Base-by-base conservation (phyloP, 2,888 invertebrate genomes). In the Cheilosia variabilis region DNA sequence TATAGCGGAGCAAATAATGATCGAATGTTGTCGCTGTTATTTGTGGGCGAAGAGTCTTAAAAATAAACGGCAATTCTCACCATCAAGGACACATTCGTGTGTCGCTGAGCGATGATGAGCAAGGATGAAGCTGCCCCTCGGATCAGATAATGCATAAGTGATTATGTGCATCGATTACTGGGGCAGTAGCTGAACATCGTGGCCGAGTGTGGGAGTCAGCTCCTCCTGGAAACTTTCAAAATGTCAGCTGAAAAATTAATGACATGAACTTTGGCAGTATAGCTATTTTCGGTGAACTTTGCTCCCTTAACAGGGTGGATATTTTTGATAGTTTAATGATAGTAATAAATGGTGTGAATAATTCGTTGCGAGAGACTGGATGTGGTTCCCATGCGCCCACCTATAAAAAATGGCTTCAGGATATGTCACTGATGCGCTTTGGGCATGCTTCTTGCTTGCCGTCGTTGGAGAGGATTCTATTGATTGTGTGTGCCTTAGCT, bases 191-290 rank as follows among this genome's bases (percentile, higher is more conserved):
- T 22, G 47, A 47, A 55, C 22, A 24, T 52, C 19, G 4, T 5
- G 22, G 6, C 52, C 6, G 22, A 22, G 9, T 10, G 13, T 15
- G 15, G 15, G 4, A 13, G 13, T 15, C 6, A 9, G 9, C 9
- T 65, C 41, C 57, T 43, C 31, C 10, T 41, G 10, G 53, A 15
- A 41, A 57, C 43, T 78, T 63, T 47, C 19, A 63, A 55, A 45
- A 77, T 62, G 77, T 62, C 69, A 62, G 37, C 55, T 77, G 69
- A 55, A 69, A 69, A 62, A 77, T 77, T 69, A 69, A 77, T 77
- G 69, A 43, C 37, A 1, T 73, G 63, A 45, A 73, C 37, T 63
- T 73, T 63, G 43, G 10, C 62, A 41, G 53, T 9, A 55, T 19
- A 34, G 31, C 31, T 34, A 57, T 57, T 57, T 57, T 22, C 69